Base-by-base conservation (phyloP, 2,888 invertebrate genomes). In the Tanytarsus gracilentus region DNA sequence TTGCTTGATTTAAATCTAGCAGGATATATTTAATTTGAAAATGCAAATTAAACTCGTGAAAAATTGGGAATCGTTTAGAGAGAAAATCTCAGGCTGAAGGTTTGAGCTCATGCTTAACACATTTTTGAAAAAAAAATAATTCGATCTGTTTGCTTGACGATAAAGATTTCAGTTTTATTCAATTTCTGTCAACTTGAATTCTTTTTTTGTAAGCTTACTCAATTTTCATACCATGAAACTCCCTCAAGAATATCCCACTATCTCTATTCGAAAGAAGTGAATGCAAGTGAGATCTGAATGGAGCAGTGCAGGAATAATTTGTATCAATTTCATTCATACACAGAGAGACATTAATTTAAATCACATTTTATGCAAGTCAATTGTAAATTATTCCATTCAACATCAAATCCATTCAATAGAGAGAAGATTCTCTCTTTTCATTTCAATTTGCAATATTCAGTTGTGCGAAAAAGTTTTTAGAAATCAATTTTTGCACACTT, bases 151-250 rank as follows among this genome's bases (percentile, higher is more conserved):
- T 39, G 55, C 40, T 55, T 55, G 40, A 40, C 55, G 33, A 55
- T 55, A 55, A 55, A 40, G 40, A 40, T 55, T 55, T 39, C 55
- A 55, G 33, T 55, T 55, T 55, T 40, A 55, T 55, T 55, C 55
- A 55, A 55, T 55, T 55, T 25, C 55, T 40, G 40, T 55, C 40
- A 40, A 40, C 55, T 55, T 39, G 39, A 40, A 55, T 55, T 33
- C 26, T 21, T 55, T 55, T 55, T 40, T 40, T 40, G 40, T 55
- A 40, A 55, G 40, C 55, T 40, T 44, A 9, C 27, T 52, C 55
- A 40, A 44, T 44, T 44, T 44, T 23, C 44, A 44, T 44, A 23
- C 18, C 44, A 44, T 44, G 9, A 44, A 7, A 44, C 18, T 44
- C 11, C 21, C 18, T 18, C 44, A 23, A 18, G n/a, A 4, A 36